Base-by-base conservation (phyloP, 2,113 vertebrate genomes). In the Dicerorhinus sumatrensis region DNA sequence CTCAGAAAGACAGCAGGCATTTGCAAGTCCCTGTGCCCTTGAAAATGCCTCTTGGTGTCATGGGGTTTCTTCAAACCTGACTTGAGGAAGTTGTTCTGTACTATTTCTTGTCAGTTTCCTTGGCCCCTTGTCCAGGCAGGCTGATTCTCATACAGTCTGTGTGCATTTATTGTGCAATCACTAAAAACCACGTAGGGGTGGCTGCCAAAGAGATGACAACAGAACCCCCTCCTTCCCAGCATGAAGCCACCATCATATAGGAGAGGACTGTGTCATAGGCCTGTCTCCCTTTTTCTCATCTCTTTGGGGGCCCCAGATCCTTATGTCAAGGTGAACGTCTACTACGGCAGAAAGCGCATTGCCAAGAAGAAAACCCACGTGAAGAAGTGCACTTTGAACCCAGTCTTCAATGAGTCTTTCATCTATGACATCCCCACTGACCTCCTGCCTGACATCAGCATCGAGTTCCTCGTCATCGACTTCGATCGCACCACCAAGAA, bases 351-450 rank as follows among this genome's bases (percentile, higher is more conserved):
- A 54, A 99, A 99, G 94, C 99, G 99, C 97, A 99, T 99, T 0
- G 99, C 99, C 58, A 99, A 99, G 98, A 99, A 99, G 99, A 99
- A 99, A 96, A 99, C 99, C 0, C 99, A 99, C 7, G 99, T 99
- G 96, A 99, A 99, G 99, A 99, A 99, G 98, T 99, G 99, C 99
- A 99, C 99, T 51, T 98, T 99, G 98, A 99, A 99, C 95, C 99
- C 99, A 0, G 98, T 99, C 98, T 99, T 99, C 99, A 99, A 99
- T 4, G 99, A 99, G 97, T 99, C 99, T 93, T 99, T 99, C 99
- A 99, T 99, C 98, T 99, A 99, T 8, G 99, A 99, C 93, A 99
- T 99, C 96, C 99, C 99, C 0, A 98, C 92, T 0, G 99, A 99
- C 21, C 99, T 99, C 3, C 99, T 99, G 76, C 99, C 99, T 0